These are phyloP conservation scores for Phymanthus crucifer DNA, from an alignment of 92 coral and sea anemone genomes.

Conservation along the genomic window DNA sequence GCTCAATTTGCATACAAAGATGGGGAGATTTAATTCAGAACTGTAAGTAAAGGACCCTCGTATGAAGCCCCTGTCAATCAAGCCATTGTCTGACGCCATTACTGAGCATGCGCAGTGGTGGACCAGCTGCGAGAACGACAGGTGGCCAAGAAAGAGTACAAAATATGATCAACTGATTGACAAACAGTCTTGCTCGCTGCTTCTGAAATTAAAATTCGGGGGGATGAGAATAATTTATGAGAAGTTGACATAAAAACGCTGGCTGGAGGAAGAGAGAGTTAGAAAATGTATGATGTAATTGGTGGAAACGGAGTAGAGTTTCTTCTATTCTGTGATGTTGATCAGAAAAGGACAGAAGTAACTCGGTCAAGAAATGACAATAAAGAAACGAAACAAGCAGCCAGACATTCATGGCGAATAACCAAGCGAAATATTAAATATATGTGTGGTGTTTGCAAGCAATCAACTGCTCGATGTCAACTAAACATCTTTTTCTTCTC, in stretches of 20 bases:
- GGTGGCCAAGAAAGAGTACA: constrained; percentile 44
- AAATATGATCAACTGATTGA: constrained; percentile 20
- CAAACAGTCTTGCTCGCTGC: constrained; percentile 16
- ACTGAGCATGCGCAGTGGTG: constrained; percentile 54
- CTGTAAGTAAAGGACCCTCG: constrained; percentile 70
- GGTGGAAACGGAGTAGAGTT: not conserved
- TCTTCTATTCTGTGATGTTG: not conserved
- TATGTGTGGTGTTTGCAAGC: constrained; percentile 2
- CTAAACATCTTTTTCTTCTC: not conserved
- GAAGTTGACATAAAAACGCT: not conserved
- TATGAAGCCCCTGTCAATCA: constrained; percentile 76
- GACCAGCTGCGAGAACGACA: constrained; percentile 68
- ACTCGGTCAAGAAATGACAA: not conserved
- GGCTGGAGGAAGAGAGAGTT: not conserved
- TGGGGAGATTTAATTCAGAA: constrained; percentile 61
- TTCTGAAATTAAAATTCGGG: constrained; percentile 12
- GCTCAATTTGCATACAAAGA: constrained; percentile 80
- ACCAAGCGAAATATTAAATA: not conserved
- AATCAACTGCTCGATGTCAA: not conserved
- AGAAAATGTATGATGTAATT: not conserved
- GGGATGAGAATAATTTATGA: constrained; percentile 32
- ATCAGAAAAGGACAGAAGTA: not conserved
- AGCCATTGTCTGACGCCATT: constrained; percentile 43
- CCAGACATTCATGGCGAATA: not conserved
- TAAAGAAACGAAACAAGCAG: not conserved